Base-by-base conservation (phyloP, 2,888 invertebrate genomes). In the Venustoraphidia nigricollis region DNA sequence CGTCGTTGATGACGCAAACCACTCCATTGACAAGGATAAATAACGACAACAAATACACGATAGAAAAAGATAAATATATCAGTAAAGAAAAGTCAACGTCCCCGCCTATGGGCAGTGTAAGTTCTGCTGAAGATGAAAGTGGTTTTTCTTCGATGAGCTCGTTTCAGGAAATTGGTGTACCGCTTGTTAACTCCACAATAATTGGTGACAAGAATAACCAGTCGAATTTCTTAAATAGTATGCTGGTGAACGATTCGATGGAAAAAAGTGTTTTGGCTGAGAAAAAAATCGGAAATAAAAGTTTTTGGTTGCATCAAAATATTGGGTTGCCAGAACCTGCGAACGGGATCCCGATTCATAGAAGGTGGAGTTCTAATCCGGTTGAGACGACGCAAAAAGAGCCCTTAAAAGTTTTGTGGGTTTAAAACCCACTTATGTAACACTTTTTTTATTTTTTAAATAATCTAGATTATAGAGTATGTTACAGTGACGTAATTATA, bases 61-160 rank as follows among this genome's bases (percentile, higher is more conserved):
- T 27, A 27, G 27, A 27, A 27, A 27, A 27, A 27, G 27, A 27
- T 27, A 27, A 27, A 27, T 27, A 27, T 27, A 27, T 27, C 3
- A 27, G 5, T 17, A 42, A 42, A 11, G 57, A 60, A 46, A 58
- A 58, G 50, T 55, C 58, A 9, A 53, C 50, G 17, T 56, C 57
- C 6, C 57, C 59, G 4, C 57, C 45, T 48, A 62, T 55, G 36
- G 59, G 60, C 9, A 65, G 63, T 51, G 58, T 65, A 10, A 64
- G 65, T 53, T 66, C 67, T 1, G 69, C 69, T 9, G 88, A 88
- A 62, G 86, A 87, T 57, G 88, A 88, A 64, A 88, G 87, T 60
- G 88, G 88, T 34, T 88, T 88, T 65, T 86, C 86, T 10, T 87
- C 87, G 9, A 83, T 88, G 73, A 86, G 79, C 63, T 87, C 87